Evolutionary conservation across 1,140 invertebrate species (phyloP).

Genomic region (Anadara kagoshimensis): DNA sequence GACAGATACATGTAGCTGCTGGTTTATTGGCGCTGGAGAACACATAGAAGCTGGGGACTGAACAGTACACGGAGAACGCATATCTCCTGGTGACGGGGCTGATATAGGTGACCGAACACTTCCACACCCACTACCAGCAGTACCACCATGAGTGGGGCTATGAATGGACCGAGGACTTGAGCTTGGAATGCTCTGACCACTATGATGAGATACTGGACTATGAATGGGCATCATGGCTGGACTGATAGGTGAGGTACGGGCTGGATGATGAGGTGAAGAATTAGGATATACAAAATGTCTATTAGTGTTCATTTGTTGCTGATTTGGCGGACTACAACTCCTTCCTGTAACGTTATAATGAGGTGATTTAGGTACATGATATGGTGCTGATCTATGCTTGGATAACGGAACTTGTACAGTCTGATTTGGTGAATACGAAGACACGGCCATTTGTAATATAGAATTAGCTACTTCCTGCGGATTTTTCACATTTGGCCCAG

Average conservation of each 20-base stretch:
- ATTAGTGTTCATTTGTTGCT: conserved; percentile 38
- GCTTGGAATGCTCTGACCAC: conserved; percentile 54
- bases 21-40: conserved; percentile 47
- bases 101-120: conserved; percentile 47
- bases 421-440: conserved; percentile 61
- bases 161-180: conserved; percentile 62
- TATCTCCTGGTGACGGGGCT: conserved; percentile 33
- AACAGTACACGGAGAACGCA: conserved; percentile 50
- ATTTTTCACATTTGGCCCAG: conserved; percentile 48
- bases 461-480: conserved; percentile 72
- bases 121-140: conserved; percentile 38
- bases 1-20: conserved; percentile 47
- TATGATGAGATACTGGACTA: conserved; percentile 62
- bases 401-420: conserved; percentile 65
- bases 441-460: conserved; percentile 70
- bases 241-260: conserved; percentile 61
- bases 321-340: conserved; percentile 20
- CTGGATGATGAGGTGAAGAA: conserved; percentile 51
- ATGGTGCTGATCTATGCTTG: conserved; percentile 64
- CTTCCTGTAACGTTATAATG: conserved; percentile 38
- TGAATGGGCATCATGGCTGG: conserved; percentile 50
- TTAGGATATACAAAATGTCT: conserved; percentile 56
- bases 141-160: no score
- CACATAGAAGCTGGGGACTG: conserved; percentile 39
- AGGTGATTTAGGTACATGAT: conserved; percentile 55